A percentile compares a stretch with the other conserved stretches of the same genome.
These are phyloP conservation scores for Rhabdornis inornatus DNA, from an alignment of 2,113 vertebrate species.

Conservation along the genomic window DNA sequence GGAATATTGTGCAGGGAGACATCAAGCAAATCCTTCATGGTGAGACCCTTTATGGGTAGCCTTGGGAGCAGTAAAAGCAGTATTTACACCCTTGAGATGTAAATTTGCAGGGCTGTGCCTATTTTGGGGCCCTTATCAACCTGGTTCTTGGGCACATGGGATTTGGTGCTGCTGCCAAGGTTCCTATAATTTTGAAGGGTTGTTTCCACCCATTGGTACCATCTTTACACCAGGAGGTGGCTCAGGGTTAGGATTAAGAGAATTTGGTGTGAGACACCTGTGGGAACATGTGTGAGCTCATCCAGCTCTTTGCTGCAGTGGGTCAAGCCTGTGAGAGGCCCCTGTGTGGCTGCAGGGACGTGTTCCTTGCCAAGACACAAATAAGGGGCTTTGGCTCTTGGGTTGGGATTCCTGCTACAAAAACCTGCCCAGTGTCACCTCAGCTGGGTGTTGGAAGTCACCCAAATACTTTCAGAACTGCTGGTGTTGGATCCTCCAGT, in stretches of 20 bases:
- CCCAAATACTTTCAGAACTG: neutral
- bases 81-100: neutral
- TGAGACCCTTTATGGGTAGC: neutral
- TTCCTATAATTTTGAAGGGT: neutral
- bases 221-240: neutral
- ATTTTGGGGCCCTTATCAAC: neutral
- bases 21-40: neutral
- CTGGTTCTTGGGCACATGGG: accelerated
- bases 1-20: neutral
- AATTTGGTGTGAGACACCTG: neutral
- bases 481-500: neutral
- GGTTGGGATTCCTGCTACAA: neutral
- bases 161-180: neutral
- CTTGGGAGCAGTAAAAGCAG: neutral
- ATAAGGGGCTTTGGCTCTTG: neutral
- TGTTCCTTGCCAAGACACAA: neutral
- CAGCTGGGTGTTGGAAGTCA: neutral
- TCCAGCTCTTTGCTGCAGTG: accelerated
- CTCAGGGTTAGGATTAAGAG: neutral
- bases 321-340: neutral
- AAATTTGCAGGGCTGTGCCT: neutral
- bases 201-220: neutral
- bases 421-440: neutral
- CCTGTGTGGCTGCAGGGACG: neutral
- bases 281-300: neutral